A percentile compares a stretch with the other conserved stretches of the same genome.
phyloP scores from a whole-genome alignment of 2,888 invertebrate genomes.

The Pollenia labialis region DNA sequence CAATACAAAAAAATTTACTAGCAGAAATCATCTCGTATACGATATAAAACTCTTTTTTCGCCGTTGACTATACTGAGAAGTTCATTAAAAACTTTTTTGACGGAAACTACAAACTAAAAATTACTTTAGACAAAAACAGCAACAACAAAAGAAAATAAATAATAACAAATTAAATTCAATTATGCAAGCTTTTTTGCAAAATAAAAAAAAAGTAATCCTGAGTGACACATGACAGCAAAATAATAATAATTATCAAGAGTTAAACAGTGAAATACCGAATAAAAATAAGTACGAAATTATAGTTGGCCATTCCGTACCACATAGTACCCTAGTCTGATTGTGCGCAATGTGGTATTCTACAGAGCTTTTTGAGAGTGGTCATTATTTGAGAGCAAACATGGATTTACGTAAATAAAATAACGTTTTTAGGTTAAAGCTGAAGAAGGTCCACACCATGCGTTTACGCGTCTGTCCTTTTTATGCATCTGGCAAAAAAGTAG shows the following conservation, averaged over 20 bases:
- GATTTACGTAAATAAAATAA: too few relatives aligned
- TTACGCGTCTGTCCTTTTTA: too few relatives aligned
- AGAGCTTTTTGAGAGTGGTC: too few relatives aligned
- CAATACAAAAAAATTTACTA: conserved; percentile 13
- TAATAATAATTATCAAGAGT: conserved; percentile 59
- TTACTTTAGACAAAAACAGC: conserved; percentile 1
- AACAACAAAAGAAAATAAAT: conserved; percentile 38
- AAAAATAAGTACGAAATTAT: background rate
- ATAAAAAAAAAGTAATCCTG: conserved; percentile 33
- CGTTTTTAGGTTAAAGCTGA: too few relatives aligned
- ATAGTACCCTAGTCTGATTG: too few relatives aligned
- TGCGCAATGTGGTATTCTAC: too few relatives aligned
- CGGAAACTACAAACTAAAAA: conserved; percentile 57
- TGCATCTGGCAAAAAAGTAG: too few relatives aligned
- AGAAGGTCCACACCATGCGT: too few relatives aligned
- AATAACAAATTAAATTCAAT: conserved; percentile 74
- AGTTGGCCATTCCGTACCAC: too few relatives aligned
- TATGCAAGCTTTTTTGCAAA: conserved; percentile 60
- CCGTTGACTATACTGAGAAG: background rate
- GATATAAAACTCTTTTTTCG: background rate
- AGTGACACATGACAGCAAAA: conserved; percentile 71
- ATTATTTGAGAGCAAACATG: too few relatives aligned
- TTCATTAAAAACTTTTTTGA: conserved; percentile 28
- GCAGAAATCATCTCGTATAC: background rate
- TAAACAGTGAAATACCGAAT: conserved; percentile 27